A percentile compares a stretch with the other conserved stretches of the same genome.
These are phyloP conservation scores for Phaethornis superciliosus DNA, from an alignment of 2,113 vertebrate genomes.

Conservation along the genomic window DNA sequence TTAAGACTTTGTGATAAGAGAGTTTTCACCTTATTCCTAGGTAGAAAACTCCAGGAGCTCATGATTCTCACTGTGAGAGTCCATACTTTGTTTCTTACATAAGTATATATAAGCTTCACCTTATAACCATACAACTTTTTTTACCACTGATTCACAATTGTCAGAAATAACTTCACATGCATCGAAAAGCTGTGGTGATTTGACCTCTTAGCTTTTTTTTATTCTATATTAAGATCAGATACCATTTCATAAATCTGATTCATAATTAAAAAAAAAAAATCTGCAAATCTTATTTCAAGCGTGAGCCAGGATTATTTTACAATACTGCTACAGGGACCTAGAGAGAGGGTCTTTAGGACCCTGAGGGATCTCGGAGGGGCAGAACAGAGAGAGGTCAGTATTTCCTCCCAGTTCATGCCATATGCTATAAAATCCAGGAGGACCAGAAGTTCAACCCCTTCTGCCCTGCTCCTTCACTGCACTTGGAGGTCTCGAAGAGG, in stretches of 20 bases:
- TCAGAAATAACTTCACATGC: background rate
- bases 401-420: too few relatives aligned
- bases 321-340: too few relatives aligned
- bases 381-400: too few relatives aligned
- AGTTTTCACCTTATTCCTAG: background rate
- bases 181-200: background rate
- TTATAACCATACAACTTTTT: background rate
- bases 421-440: too few relatives aligned
- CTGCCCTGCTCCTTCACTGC: too few relatives aligned
- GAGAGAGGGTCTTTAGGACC: too few relatives aligned
- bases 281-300: background rate
- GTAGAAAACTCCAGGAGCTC: background rate
- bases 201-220: background rate
- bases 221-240: background rate
- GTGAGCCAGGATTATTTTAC: too few relatives aligned
- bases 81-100: background rate
- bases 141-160: background rate
- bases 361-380: too few relatives aligned
- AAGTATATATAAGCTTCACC: background rate
- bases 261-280: background rate
- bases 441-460: too few relatives aligned
- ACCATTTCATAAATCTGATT: background rate
- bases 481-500: too few relatives aligned
- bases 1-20: background rate
- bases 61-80: background rate